Percentiles rank a stretch among this genome's conserved stretches.
Evolutionary conservation across 2,888 invertebrate species (phyloP).

Genomic region (Cabera pusaria): DNA sequence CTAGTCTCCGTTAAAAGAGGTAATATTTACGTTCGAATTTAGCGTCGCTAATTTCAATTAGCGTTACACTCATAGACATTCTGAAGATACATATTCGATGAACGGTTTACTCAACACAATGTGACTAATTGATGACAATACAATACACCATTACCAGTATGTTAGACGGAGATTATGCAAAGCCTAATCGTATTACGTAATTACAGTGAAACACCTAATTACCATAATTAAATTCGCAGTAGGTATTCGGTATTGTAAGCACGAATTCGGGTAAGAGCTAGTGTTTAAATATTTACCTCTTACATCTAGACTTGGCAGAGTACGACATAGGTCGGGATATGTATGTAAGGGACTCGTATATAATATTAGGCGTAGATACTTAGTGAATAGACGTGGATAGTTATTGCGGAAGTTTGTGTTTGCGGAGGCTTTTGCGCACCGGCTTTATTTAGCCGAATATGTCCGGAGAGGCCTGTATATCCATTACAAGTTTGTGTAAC

Average conservation of each 20-base stretch:
- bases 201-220: constrained; percentile 8
- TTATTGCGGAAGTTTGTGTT: constrained; percentile 21
- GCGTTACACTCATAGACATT: too few species aligned
- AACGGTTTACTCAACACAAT: too few species aligned
- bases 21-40: too few species aligned
- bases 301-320: background rate
- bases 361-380: too few species aligned
- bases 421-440: constrained; percentile 16
- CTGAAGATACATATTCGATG: too few species aligned
- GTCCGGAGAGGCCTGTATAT: constrained; percentile 50
- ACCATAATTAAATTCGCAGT: constrained; percentile 8
- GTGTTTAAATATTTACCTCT: constrained; percentile 7
- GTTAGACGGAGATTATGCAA: constrained; percentile 8
- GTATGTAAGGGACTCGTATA: too few species aligned
- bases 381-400: too few species aligned
- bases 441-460: constrained; percentile 41
- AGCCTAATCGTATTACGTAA: constrained; percentile 6
- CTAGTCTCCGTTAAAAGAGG: too few species aligned
- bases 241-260: constrained; percentile 3
- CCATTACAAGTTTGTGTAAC: constrained; percentile 54
- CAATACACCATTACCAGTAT: background rate
- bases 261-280: constrained; percentile 3
- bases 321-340: too few species aligned
- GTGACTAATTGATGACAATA: too few species aligned
- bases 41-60: too few species aligned